phyloP scores from a whole-genome alignment of 2,888 invertebrate species.

The Campopleginae sp. region DNA sequence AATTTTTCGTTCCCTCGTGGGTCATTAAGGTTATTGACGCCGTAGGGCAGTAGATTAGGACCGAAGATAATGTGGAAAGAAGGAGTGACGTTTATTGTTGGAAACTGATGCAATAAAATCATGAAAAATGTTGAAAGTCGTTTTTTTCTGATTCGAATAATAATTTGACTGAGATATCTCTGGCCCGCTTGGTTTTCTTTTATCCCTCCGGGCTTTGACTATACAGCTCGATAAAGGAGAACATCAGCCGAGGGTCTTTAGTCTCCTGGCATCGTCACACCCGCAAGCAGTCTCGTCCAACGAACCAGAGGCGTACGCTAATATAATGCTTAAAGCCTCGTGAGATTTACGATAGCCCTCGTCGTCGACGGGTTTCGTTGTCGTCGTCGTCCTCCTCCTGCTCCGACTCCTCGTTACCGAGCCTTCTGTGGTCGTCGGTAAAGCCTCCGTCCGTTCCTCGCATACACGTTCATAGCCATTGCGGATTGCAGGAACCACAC shows the following conservation, averaged over 20 bases:
- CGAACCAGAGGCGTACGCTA: constrained; percentile 53
- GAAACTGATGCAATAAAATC: too few species aligned
- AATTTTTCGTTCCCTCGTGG: too few species aligned
- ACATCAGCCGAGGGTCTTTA: constrained; percentile 36
- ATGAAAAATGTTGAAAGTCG: neutral
- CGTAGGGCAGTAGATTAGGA: too few species aligned
- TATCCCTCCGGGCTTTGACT: constrained; percentile 30
- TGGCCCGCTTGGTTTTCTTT: constrained; percentile 27
- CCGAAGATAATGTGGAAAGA: too few species aligned
- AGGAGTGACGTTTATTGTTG: too few species aligned
- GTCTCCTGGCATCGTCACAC: constrained; percentile 38
- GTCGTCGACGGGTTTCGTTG: constrained; percentile 25
- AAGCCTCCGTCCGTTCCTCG: constrained; percentile 20
- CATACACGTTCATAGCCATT: constrained; percentile 15
- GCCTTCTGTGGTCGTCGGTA: constrained; percentile 45
- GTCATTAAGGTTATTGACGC: too few species aligned
- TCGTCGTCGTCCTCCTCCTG: constrained; percentile 28
- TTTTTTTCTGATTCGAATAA: constrained; percentile 38
- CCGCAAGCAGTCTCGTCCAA: constrained; percentile 25
- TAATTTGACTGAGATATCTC: constrained; percentile 36
- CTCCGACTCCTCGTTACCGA: constrained; percentile 35
- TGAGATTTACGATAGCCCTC: constrained; percentile 61
- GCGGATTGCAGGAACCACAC: constrained; percentile 7
- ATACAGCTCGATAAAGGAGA: constrained; percentile 52
- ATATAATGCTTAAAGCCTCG: constrained; percentile 64